A percentile compares a stretch with the other conserved stretches of the same genome.
phyloP scores from a whole-genome alignment of 1,140 invertebrate genomes.

The Leptestheria dahalacensis region DNA sequence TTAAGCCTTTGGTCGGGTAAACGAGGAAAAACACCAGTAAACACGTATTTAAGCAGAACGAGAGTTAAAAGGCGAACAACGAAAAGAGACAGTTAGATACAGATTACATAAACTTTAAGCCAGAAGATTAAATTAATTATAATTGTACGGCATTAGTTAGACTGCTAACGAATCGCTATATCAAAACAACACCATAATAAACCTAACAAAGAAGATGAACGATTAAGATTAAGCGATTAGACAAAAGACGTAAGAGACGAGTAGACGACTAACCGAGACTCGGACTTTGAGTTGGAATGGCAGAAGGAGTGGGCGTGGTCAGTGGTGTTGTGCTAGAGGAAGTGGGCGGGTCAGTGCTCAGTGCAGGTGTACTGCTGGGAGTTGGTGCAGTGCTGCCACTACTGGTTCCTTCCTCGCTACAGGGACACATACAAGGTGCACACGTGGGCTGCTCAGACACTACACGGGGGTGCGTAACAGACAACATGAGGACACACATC shows the following conservation, averaged over 20 bases:
- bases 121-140: too few relatives aligned
- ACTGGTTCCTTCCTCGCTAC: neutral
- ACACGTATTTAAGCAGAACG: too few relatives aligned
- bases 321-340: neutral
- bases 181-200: too few relatives aligned
- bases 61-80: too few relatives aligned
- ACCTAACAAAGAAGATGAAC: too few relatives aligned
- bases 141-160: too few relatives aligned
- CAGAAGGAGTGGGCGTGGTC: neutral
- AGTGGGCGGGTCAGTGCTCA: neutral
- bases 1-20: too few relatives aligned
- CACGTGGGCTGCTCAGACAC: conserved; percentile 3
- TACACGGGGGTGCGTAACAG: conserved; percentile 4
- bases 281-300: neutral
- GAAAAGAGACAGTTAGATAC: too few relatives aligned
- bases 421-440: conserved; percentile 7
- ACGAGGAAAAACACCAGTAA: too few relatives aligned
- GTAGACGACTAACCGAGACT: neutral
- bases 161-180: too few relatives aligned
- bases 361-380: neutral
- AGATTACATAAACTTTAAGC: too few relatives aligned
- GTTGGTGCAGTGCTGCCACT: neutral
- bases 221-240: too few relatives aligned
- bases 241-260: neutral
- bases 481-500: neutral